Conservation (phyloP, 64 coral and sea anemone genomes). For the Stichodactyla mertensii region DNA sequence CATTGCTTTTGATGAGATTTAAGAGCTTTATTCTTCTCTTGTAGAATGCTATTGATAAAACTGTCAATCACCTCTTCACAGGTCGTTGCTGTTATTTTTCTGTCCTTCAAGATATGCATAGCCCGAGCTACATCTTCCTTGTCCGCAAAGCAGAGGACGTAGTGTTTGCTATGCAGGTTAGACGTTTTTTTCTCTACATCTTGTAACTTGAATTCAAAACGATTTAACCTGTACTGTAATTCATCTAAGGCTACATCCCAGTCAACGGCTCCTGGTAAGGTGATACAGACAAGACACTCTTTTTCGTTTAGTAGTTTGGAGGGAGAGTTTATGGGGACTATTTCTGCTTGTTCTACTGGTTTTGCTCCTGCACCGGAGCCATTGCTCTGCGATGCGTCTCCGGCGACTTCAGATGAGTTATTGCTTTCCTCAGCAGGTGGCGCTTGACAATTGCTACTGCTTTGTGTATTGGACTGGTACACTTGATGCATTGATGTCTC, state of each 20-base stretch:
- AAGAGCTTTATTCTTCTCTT: neutral
- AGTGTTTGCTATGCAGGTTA: neutral
- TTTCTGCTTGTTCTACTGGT: neutral
- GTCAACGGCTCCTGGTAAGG: conserved; percentile 3
- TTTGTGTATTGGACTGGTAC: neutral
- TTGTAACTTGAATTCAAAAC: conserved; percentile 4
- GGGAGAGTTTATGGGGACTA: neutral
- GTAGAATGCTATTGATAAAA: neutral
- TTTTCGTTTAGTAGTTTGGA: neutral
- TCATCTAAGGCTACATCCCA: conserved; percentile 27
- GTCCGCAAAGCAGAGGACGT: neutral
- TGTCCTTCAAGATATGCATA: neutral
- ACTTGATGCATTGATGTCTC: too few relatives aligned
- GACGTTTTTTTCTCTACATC: neutral
- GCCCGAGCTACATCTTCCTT: neutral
- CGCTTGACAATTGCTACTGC: neutral
- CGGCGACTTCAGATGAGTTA: too few relatives aligned
- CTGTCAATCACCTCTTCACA: neutral
- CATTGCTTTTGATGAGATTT: neutral
- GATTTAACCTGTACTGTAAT: conserved; percentile 3
- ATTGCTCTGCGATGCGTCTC: neutral
- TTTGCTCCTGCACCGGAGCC: neutral
- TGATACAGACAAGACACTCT: neutral
- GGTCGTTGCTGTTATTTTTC: neutral
- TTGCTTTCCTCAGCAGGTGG: too few relatives aligned